phyloP scores from a whole-genome alignment of 2,888 invertebrate species.

The Aphrophora alni region DNA sequence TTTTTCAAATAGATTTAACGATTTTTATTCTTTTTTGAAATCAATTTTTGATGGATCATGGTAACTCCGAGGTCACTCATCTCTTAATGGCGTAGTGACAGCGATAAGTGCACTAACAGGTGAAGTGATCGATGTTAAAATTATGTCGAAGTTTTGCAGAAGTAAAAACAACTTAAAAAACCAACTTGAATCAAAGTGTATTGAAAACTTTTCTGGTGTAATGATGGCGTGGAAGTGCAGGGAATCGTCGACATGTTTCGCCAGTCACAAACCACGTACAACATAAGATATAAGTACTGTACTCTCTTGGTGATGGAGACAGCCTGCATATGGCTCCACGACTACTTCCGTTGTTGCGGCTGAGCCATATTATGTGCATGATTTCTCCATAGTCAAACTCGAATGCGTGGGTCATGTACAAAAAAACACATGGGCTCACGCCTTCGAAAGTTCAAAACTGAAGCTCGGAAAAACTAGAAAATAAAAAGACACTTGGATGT shows the following conservation, averaged over 20 bases:
- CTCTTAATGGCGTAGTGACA: no score
- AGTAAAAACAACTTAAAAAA: constrained; percentile 14
- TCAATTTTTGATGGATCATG: constrained; percentile 5
- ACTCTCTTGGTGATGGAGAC: not conserved
- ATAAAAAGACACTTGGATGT: constrained; percentile 42
- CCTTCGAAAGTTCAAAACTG: not conserved
- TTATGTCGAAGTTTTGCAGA: constrained; percentile 9
- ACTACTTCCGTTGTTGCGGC: not conserved
- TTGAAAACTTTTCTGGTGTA: constrained; percentile 40
- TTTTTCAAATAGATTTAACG: no score
- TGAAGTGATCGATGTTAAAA: constrained; percentile 18
- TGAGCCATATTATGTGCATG: not conserved
- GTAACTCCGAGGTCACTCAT: no score
- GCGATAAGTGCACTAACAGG: constrained; percentile 9
- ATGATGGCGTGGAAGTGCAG: constrained; percentile 46
- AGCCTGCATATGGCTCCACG: not conserved
- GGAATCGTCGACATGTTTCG: constrained; percentile 41
- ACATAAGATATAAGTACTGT: not conserved
- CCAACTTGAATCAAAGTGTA: constrained; percentile 24
- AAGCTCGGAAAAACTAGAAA: not conserved
- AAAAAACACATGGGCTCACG: not conserved
- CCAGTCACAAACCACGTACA: no score
- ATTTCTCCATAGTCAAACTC: no score
- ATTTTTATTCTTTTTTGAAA: no score
- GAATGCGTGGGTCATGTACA: not conserved